Evolutionary conservation across 2,797 vertebrate genomes (phyloP).

Genomic region (Spinus pinus): DNA sequence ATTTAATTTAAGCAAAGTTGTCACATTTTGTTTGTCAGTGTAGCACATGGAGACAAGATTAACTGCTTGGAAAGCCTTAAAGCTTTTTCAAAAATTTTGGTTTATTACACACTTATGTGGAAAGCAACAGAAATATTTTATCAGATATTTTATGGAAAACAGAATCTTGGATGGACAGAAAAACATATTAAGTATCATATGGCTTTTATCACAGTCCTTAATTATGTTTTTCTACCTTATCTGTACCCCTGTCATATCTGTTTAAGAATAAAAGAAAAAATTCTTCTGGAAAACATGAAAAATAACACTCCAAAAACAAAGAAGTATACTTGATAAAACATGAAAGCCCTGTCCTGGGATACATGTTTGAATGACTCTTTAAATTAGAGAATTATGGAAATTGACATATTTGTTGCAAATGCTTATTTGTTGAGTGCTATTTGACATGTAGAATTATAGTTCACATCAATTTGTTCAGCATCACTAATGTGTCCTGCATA

Average conservation of each 20-base stretch:
- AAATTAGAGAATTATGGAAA: conserved; percentile 12
- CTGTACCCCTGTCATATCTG: neutral
- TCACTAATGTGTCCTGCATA: neutral
- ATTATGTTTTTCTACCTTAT: neutral
- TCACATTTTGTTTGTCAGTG: neutral
- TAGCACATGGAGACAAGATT: neutral
- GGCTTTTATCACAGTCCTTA: neutral
- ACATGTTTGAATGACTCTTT: neutral
- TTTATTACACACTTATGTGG: neutral
- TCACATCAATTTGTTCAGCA: neutral
- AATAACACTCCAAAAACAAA: neutral
- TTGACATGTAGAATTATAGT: conserved; percentile 15
- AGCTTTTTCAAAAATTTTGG: neutral
- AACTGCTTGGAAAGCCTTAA: neutral
- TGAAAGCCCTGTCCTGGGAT: neutral
- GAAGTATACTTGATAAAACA: neutral
- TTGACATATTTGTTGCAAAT: neutral
- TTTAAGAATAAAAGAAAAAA: neutral
- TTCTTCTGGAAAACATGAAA: neutral
- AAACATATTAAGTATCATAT: neutral
- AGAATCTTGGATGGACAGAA: neutral
- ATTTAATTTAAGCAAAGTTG: neutral
- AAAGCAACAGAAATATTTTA: neutral
- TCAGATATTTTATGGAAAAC: neutral
- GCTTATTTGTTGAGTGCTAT: conserved; percentile 10